These are phyloP conservation scores for Seriola rivoliana DNA, from an alignment of 2,113 vertebrate species.

Conservation along the genomic window DNA sequence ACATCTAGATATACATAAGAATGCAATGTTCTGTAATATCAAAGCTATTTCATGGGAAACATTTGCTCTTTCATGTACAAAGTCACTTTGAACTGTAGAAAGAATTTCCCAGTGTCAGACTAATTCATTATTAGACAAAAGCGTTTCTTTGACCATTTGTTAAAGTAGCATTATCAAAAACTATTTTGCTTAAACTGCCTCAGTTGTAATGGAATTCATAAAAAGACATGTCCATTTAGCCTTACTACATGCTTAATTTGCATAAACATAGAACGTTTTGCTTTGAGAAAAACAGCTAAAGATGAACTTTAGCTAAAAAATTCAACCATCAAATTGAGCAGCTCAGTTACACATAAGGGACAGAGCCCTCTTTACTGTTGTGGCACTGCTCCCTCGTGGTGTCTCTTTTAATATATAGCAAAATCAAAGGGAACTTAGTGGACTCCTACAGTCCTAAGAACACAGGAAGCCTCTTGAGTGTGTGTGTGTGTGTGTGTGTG, in stretches of 20 bases:
- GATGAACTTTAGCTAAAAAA: not conserved
- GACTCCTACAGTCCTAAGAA: no score
- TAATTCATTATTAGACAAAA: no score
- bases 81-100: not conserved
- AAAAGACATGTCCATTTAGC: not conserved
- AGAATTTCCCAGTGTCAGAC: not conserved
- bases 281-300: not conserved
- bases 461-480: not conserved
- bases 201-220: not conserved
- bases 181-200: not conserved
- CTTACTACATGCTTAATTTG: not conserved
- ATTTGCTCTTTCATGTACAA: not conserved
- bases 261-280: not conserved
- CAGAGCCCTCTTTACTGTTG: no score
- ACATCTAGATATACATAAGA: not conserved
- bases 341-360: no score
- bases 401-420: no score
- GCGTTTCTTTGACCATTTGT: not conserved
- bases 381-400: no score
- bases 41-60: not conserved
- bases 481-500: not conserved
- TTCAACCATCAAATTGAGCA: not conserved
- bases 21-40: not conserved
- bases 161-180: not conserved
- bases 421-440: no score